These are phyloP conservation scores for Zeuzera pyrina DNA, from an alignment of 2,888 invertebrate genomes.

Conservation along the genomic window DNA sequence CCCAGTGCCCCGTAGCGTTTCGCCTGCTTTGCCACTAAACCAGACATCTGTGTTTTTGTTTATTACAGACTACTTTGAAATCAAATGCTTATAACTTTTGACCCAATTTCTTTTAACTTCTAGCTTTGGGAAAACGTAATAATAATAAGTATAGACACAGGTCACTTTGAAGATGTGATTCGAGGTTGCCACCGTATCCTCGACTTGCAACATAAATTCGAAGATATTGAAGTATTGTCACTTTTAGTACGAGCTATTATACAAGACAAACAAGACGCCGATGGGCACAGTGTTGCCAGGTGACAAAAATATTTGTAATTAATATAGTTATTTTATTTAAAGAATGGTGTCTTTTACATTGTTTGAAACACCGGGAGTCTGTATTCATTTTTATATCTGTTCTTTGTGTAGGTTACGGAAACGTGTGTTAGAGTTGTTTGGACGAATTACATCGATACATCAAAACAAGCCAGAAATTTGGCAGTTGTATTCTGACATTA, in stretches of 20 bases:
- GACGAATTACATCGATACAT: slow-evolving; percentile 79
- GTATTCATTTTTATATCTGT: too few species aligned
- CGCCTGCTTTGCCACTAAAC: too few species aligned
- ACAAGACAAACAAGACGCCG: slow-evolving; percentile 75
- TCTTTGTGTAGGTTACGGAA: slow-evolving; percentile 57
- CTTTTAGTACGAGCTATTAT: slow-evolving; percentile 81
- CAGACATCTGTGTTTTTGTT: too few species aligned
- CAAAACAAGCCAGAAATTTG: slow-evolving; percentile 83
- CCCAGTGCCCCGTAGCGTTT: too few species aligned
- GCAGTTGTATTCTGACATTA: slow-evolving; percentile 85
- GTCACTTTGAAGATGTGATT: slow-evolving; percentile 88
- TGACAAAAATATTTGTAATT: slow-evolving; percentile 14
- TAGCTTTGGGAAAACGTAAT: slow-evolving; percentile 95
- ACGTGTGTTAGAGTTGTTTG: slow-evolving; percentile 79
- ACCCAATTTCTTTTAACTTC: too few species aligned
- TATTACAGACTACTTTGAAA: too few species aligned
- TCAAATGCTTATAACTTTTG: too few species aligned
- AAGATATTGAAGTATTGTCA: slow-evolving; percentile 82
- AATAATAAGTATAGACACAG: slow-evolving; percentile 88
- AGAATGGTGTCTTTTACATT: not conserved
- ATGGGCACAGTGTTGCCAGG: slow-evolving; percentile 64
- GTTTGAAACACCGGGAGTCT: too few species aligned
- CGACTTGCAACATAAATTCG: slow-evolving; percentile 86
- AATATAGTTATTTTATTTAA: not conserved
- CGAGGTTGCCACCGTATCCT: slow-evolving; percentile 88